Percentiles rank a stretch among this genome's conserved stretches.
Conservation (phyloP, 2,113 vertebrate genomes). For the Columba livia region DNA sequence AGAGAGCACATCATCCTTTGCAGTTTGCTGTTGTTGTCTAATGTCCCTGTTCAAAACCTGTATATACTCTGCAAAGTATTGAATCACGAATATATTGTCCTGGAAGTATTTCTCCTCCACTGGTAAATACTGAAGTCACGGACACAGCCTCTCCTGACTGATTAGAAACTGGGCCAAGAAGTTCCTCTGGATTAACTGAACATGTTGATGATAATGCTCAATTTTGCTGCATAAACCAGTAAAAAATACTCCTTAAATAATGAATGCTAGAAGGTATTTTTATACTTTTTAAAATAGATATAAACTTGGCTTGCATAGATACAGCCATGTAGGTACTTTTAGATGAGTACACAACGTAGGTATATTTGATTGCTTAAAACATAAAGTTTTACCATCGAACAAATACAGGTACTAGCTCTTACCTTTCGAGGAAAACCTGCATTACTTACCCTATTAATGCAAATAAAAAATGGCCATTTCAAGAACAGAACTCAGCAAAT, state of each 20-base stretch:
- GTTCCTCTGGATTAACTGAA: not conserved
- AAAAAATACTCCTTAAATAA: not conserved
- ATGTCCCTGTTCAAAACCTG: not conserved
- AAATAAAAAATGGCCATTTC: not conserved
- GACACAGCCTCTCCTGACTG: not conserved
- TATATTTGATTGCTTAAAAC: not conserved
- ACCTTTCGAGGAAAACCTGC: not conserved
- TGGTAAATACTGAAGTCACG: not conserved
- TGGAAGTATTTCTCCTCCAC: not conserved
- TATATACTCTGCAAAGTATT: not conserved
- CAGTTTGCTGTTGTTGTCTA: not conserved
- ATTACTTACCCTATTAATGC: not conserved
- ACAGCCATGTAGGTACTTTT: not conserved
- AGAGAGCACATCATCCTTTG: not conserved
- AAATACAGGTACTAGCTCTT: not conserved
- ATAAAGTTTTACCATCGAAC: not conserved
- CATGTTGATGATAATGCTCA: not conserved
- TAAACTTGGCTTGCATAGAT: not conserved
- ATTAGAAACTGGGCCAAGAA: not conserved
- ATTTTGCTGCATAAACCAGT: not conserved
- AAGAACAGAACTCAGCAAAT: not conserved
- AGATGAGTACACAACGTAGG: not conserved
- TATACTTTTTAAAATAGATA: not conserved
- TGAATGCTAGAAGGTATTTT: not conserved
- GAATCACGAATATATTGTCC: not conserved